Percentiles rank a stretch among this genome's conserved stretches.
phyloP scores from a whole-genome alignment of 2,888 invertebrate genomes.

The Neria commutata region DNA sequence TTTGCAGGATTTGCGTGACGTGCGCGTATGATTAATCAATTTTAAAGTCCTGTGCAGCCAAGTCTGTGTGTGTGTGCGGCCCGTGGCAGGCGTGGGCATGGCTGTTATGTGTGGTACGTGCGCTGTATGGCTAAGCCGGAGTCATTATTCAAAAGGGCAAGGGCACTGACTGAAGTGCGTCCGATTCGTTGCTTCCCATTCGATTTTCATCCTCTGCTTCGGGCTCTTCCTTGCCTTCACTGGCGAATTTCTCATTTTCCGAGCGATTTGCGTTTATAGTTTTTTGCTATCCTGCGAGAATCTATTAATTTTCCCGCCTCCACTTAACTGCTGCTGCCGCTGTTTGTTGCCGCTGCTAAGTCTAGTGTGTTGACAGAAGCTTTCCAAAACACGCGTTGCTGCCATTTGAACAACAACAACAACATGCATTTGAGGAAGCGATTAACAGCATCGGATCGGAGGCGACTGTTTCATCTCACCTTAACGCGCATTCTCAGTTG shows the following conservation, averaged over 20 bases:
- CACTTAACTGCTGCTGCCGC: too few species aligned
- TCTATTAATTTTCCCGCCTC: too few species aligned
- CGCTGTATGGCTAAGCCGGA: neutral
- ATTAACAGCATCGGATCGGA: neutral
- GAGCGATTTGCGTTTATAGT: too few species aligned
- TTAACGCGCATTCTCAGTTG: neutral
- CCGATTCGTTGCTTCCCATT: too few species aligned
- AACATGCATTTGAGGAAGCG: too few species aligned
- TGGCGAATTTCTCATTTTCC: neutral
- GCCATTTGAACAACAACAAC: neutral
- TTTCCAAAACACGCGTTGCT: neutral
- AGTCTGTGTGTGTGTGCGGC: neutral
- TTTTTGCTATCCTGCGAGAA: too few species aligned
- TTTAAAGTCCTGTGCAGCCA: neutral
- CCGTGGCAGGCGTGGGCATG: neutral
- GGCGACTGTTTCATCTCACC: constrained; percentile 4
- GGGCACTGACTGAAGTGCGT: neutral
- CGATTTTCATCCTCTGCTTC: too few species aligned
- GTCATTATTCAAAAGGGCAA: neutral
- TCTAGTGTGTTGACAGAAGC: constrained; percentile 3
- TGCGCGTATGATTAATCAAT: constrained; percentile 3
- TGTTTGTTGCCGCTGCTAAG: too few species aligned
- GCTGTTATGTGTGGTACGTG: neutral
- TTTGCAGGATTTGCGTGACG: constrained; percentile 1
- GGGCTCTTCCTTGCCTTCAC: neutral